A percentile compares a stretch with the other conserved stretches of the same genome.
phyloP scores from a whole-genome alignment of 2,113 vertebrate species.

The Eptesicus fuscus region DNA sequence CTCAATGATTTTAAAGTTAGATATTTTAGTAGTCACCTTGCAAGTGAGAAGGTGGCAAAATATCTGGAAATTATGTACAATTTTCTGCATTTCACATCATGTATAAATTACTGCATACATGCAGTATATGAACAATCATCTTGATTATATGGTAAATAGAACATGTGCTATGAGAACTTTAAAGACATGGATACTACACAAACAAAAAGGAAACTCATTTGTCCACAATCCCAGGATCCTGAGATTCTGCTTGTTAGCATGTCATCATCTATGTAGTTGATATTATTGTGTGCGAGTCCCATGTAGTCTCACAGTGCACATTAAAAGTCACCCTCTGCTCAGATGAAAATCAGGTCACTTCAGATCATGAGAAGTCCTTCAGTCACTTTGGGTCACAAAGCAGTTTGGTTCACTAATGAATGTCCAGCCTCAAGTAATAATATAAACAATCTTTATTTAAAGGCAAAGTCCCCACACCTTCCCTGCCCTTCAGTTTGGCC shows the following conservation, averaged over 20 bases:
- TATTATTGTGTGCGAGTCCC: background rate
- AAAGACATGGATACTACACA: background rate
- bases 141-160: background rate
- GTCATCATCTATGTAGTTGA: background rate
- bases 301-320: background rate
- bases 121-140: no score
- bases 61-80: constrained; percentile 4
- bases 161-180: background rate
- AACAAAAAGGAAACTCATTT: background rate
- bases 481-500: background rate
- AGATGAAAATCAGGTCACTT: background rate
- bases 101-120: background rate
- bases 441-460: background rate
- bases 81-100: background rate
- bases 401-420: background rate
- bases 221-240: background rate
- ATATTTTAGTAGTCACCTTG: constrained; percentile 12
- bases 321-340: background rate
- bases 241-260: background rate
- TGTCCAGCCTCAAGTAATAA: background rate
- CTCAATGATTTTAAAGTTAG: background rate
- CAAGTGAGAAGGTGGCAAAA: background rate
- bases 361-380: background rate
- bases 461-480: background rate
- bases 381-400: background rate